Evolutionary conservation across 2,113 vertebrate species (phyloP).

Genomic region (Suncus etruscus): DNA sequence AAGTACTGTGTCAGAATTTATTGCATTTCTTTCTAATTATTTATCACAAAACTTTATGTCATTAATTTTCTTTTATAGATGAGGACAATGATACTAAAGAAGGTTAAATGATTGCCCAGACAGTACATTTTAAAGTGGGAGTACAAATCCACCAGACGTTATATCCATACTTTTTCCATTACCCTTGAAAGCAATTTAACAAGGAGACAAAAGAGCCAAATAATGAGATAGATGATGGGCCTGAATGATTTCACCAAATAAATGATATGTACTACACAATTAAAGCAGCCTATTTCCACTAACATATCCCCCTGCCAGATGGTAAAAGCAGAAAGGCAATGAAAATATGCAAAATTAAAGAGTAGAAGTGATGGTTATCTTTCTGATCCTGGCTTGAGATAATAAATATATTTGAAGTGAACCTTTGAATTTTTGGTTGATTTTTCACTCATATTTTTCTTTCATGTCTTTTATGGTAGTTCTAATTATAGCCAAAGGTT

Average conservation of each 20-base stretch:
- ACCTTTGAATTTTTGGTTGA: neutral
- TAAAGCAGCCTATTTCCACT: neutral
- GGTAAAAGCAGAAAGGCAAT: neutral
- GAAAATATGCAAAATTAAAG: neutral
- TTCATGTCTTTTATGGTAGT: neutral
- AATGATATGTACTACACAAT: constrained; percentile 1
- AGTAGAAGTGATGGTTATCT: neutral
- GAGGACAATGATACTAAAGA: neutral
- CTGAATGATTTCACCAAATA: neutral
- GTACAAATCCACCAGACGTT: too few relatives aligned
- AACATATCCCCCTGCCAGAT: neutral
- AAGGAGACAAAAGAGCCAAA: constrained; percentile 1
- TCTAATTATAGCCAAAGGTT: neutral
- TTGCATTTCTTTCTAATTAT: neutral
- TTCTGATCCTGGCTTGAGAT: neutral
- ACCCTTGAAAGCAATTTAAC: neutral
- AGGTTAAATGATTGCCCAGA: neutral
- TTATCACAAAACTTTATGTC: neutral
- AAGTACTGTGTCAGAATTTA: neutral
- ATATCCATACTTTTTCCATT: neutral
- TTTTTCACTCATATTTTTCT: neutral
- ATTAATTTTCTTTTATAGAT: constrained; percentile 26
- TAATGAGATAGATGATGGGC: neutral
- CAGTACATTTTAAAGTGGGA: neutral
- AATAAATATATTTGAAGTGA: neutral